Percentiles rank a stretch among this genome's conserved stretches.
These are phyloP conservation scores for Cyprinodon tularosa DNA, from an alignment of 2,113 vertebrate species.

Conservation along the genomic window DNA sequence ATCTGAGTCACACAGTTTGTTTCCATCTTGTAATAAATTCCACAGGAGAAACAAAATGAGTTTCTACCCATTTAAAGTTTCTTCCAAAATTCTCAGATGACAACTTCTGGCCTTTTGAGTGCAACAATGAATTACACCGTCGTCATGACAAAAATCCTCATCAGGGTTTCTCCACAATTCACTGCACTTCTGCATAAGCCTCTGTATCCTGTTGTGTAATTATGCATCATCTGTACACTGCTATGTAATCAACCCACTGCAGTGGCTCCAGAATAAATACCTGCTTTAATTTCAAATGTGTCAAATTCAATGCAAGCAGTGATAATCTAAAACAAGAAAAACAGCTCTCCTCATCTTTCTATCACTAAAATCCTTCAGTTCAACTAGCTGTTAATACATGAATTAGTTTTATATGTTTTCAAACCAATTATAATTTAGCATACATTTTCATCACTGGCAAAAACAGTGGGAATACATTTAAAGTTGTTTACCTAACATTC, in stretches of 20 bases:
- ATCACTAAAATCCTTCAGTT: background rate
- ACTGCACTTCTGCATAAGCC: too few species aligned
- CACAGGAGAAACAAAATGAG: background rate
- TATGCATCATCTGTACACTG: background rate
- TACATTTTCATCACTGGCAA: too few species aligned
- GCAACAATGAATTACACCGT: too few species aligned
- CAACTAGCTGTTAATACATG: too few species aligned
- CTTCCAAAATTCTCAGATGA: background rate
- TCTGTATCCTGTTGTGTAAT: too few species aligned
- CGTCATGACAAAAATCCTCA: too few species aligned
- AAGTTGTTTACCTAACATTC: too few species aligned
- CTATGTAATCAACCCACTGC: background rate
- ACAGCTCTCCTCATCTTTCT: background rate
- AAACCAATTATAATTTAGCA: too few species aligned
- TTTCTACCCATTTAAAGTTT: background rate
- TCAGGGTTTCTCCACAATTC: too few species aligned
- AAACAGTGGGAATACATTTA: too few species aligned
- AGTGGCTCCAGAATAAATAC: background rate
- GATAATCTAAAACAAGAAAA: background rate
- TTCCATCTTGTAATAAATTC: background rate
- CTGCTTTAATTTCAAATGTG: background rate
- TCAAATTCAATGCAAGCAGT: background rate
- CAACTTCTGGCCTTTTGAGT: background rate
- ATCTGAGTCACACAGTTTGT: background rate
- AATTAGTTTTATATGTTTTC: too few species aligned